These are phyloP conservation scores for Galagoides demidoff DNA, from an alignment of 2,797 vertebrate species.

Conservation along the genomic window DNA sequence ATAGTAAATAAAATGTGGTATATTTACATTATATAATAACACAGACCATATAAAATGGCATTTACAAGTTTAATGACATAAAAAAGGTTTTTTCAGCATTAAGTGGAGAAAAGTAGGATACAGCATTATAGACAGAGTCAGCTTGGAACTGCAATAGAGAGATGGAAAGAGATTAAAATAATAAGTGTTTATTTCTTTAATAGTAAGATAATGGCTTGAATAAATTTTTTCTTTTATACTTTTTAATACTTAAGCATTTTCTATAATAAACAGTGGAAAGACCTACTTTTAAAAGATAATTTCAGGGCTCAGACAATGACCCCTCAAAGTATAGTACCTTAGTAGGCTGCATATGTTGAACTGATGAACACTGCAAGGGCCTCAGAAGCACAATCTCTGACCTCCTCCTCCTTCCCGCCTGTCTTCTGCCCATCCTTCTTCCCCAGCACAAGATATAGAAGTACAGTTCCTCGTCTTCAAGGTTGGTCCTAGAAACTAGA, in stretches of 20 bases:
- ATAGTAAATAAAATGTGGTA: neutral
- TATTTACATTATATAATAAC: neutral
- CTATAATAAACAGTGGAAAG: neutral
- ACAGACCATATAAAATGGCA: neutral
- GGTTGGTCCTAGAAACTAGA: neutral
- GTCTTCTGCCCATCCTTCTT: neutral
- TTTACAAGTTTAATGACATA: neutral
- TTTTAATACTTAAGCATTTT: neutral
- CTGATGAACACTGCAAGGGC: neutral
- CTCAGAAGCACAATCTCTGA: neutral
- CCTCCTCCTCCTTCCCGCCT: neutral
- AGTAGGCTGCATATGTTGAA: neutral
- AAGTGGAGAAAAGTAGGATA: neutral
- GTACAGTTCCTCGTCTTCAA: neutral
- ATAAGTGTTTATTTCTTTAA: neutral
- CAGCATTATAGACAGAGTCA: neutral
- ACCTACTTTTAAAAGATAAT: neutral
- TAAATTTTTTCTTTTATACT: neutral
- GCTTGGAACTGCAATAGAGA: neutral
- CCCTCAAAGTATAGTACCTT: too few relatives aligned
- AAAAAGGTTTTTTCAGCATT: conserved; percentile 2
- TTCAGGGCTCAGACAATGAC: neutral
- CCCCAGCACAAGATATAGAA: neutral
- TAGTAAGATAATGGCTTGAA: neutral
- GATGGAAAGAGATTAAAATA: neutral